These are phyloP conservation scores for Thalpophila matura DNA, from an alignment of 2,888 invertebrate species.

Conservation along the genomic window DNA sequence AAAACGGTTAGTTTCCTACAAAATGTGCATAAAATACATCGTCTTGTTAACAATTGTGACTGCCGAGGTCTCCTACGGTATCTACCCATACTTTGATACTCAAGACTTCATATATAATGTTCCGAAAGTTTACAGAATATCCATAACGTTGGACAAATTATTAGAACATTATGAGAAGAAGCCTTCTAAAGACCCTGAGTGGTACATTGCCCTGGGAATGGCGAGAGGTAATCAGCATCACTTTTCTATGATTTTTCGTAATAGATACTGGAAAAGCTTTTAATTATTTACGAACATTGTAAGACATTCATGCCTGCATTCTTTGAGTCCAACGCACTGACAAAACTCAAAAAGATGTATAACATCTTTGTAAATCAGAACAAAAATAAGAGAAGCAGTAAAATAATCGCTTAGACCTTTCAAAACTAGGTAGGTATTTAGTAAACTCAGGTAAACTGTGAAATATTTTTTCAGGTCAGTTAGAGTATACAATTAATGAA, in stretches of 20 bases:
- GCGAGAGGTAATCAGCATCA: slow-evolving; percentile 79
- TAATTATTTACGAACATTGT: slow-evolving; percentile 12
- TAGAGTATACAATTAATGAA: slow-evolving; percentile 87
- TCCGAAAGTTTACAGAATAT: slow-evolving; percentile 86
- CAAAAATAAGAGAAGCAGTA: slow-evolving; percentile 2
- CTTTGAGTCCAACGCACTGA: slow-evolving; percentile 18
- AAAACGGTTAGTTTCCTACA: slow-evolving; percentile 72
- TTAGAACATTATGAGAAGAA: slow-evolving; percentile 85
- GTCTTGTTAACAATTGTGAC: slow-evolving; percentile 68
- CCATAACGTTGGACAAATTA: slow-evolving; percentile 83
- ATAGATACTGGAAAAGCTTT: not conserved
- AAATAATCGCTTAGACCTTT: not conserved
- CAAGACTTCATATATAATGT: slow-evolving; percentile 88
- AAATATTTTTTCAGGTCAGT: slow-evolving; percentile 74
- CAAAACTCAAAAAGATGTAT: slow-evolving; percentile 12
- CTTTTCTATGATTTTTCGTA: not conserved
- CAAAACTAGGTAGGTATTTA: not conserved
- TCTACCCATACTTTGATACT: slow-evolving; percentile 88
- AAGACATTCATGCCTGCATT: slow-evolving; percentile 15
- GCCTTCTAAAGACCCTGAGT: slow-evolving; percentile 88
- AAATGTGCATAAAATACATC: slow-evolving; percentile 79
- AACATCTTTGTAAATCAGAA: slow-evolving; percentile 30
- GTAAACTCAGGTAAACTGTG: too few relatives aligned
- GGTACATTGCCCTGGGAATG: slow-evolving; percentile 82
- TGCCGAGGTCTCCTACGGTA: slow-evolving; percentile 66